Percentiles rank a stretch among this genome's conserved stretches.
These are phyloP conservation scores for Formica exsecta DNA, from an alignment of 1,140 invertebrate species.

Conservation along the genomic window DNA sequence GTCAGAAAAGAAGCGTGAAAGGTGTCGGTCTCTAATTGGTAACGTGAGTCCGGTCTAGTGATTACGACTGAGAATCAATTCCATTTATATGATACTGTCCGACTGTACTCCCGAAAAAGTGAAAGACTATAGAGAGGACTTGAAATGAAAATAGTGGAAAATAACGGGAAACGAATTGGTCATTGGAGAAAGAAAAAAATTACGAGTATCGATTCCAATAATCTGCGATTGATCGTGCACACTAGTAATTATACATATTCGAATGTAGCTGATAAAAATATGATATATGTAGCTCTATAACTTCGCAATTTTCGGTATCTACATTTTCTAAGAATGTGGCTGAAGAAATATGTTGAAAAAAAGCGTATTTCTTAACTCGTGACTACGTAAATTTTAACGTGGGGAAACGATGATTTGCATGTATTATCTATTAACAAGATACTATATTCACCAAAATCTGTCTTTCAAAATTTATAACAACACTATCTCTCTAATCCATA, in stretches of 20 bases:
- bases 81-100: constrained; percentile 45
- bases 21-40: constrained; percentile 65
- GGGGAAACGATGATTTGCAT: constrained; percentile 3
- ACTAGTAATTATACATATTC: neutral
- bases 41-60: constrained; percentile 51
- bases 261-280: neutral
- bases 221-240: constrained; percentile 32
- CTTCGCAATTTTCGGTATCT: neutral
- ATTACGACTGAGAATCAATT: constrained; percentile 63
- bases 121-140: neutral
- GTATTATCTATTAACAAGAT: constrained; percentile 33
- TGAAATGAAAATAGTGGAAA: neutral
- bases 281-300: constrained; percentile 9
- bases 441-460: constrained; percentile 15
- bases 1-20: constrained; percentile 31
- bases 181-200: neutral
- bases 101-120: neutral
- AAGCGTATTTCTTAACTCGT: constrained; percentile 13
- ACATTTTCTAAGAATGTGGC: neutral
- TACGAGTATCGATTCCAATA: constrained; percentile 45
- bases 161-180: constrained; percentile 26
- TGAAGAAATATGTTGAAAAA: constrained; percentile 14
- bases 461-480: constrained; percentile 16
- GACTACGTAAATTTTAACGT: neutral
- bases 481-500: constrained; percentile 35